A percentile compares a stretch with the other conserved stretches of the same genome.
Evolutionary conservation across 2,797 vertebrate genomes (phyloP).

Genomic region (Scomberomorus guttatus): DNA sequence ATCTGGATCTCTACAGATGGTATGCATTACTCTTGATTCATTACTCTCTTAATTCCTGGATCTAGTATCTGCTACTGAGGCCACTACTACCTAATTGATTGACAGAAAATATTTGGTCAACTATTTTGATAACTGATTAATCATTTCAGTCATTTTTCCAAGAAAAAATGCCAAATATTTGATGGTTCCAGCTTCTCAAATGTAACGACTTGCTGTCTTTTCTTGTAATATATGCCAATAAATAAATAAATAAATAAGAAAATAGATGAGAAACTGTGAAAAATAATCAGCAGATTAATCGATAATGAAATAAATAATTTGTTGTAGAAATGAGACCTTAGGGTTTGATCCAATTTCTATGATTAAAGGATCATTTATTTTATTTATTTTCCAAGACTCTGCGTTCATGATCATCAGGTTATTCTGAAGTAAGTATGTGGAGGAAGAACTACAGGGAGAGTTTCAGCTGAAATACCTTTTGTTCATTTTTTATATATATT

Average conservation of each 20-base stretch:
- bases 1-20: constrained; percentile 14
- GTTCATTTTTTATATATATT: background rate
- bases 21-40: background rate
- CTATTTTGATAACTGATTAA: too few species aligned
- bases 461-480: background rate
- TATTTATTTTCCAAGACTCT: background rate
- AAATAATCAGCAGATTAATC: background rate
- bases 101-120: too few species aligned
- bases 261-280: background rate
- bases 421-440: background rate
- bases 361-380: background rate
- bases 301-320: background rate
- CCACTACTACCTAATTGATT: too few species aligned
- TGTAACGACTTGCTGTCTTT: too few species aligned
- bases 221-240: too few species aligned
- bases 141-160: too few species aligned
- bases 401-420: background rate
- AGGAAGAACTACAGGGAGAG: background rate
- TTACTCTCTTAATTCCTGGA: background rate
- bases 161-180: too few species aligned
- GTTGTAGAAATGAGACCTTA: background rate
- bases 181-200: too few species aligned
- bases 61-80: background rate
- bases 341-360: background rate
- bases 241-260: too few species aligned